phyloP scores from a whole-genome alignment of 2,113 vertebrate species.

The Panthera leo region DNA sequence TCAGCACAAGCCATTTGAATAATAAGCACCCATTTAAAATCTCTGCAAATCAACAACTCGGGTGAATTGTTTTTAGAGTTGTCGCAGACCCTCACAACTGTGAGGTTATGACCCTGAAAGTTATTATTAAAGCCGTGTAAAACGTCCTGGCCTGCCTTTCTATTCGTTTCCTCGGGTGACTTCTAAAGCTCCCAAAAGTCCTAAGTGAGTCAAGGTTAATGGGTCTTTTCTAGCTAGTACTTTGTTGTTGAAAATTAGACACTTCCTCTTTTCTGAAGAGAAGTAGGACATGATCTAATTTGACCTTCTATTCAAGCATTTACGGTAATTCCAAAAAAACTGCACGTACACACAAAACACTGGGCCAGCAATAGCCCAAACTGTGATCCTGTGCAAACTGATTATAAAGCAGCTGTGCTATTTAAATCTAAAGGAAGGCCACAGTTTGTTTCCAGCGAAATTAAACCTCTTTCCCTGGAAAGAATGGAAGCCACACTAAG shows the following conservation, averaged over 20 bases:
- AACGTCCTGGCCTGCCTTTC: not conserved
- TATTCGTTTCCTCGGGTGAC: not conserved
- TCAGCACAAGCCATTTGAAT: not conserved
- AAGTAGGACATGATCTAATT: not conserved
- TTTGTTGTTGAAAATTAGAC: not conserved
- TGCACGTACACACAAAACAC: not conserved
- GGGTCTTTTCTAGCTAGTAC: not conserved
- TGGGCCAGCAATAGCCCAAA: not conserved
- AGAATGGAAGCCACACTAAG: conserved; percentile 25
- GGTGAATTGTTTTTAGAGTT: not conserved
- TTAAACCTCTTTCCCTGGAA: not conserved
- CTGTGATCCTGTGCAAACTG: not conserved
- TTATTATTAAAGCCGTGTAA: not conserved
- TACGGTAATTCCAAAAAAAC: not conserved
- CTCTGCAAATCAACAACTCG: not conserved
- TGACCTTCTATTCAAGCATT: not conserved
- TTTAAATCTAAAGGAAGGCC: conserved; percentile 39
- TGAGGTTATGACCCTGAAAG: not conserved
- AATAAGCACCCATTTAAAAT: not conserved
- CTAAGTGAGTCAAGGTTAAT: not conserved
- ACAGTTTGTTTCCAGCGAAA: not conserved
- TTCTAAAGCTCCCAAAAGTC: not conserved
- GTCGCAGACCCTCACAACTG: not conserved
- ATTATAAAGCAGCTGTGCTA: not conserved
- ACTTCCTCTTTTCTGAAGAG: not conserved